A percentile compares a stretch with the other conserved stretches of the same genome.
phyloP scores from a whole-genome alignment of 2,888 invertebrate species.

The Pandemis corylana region DNA sequence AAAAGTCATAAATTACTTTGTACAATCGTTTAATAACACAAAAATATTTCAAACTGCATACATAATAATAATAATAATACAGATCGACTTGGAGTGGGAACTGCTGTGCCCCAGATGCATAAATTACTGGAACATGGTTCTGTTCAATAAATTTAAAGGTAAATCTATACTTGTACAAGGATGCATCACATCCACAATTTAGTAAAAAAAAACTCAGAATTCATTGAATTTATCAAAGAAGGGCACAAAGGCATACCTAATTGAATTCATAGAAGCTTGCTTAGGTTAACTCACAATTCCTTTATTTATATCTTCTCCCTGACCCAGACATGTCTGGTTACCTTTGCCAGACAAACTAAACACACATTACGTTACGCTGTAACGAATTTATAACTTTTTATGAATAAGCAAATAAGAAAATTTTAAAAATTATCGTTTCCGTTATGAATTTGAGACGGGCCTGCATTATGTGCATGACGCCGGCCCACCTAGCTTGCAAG shows the following conservation, averaged over 20 bases:
- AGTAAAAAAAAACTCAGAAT: neutral
- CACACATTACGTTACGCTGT: too few species aligned
- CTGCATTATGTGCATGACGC: too few species aligned
- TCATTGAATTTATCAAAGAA: constrained; percentile 9
- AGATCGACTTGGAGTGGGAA: neutral
- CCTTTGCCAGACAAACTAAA: too few species aligned
- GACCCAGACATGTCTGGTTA: too few species aligned
- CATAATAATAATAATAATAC: constrained; percentile 8
- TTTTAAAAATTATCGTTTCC: too few species aligned
- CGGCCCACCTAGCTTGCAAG: too few species aligned
- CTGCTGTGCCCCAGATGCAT: neutral
- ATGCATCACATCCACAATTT: neutral
- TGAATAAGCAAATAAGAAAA: too few species aligned
- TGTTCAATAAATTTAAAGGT: constrained; percentile 4
- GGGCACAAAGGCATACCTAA: constrained; percentile 3
- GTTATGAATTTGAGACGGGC: too few species aligned
- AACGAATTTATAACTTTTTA: too few species aligned
- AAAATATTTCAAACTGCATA: constrained; percentile 34
- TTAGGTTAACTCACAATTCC: too few species aligned
- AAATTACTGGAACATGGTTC: constrained; percentile 20
- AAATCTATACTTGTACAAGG: constrained; percentile 10
- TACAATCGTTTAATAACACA: constrained; percentile 40
- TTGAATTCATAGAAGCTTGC: too few species aligned
- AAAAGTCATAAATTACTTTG: constrained; percentile 23
- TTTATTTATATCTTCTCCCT: too few species aligned